phyloP scores from a whole-genome alignment of 2,797 vertebrate species.

The Halcyon badia region DNA sequence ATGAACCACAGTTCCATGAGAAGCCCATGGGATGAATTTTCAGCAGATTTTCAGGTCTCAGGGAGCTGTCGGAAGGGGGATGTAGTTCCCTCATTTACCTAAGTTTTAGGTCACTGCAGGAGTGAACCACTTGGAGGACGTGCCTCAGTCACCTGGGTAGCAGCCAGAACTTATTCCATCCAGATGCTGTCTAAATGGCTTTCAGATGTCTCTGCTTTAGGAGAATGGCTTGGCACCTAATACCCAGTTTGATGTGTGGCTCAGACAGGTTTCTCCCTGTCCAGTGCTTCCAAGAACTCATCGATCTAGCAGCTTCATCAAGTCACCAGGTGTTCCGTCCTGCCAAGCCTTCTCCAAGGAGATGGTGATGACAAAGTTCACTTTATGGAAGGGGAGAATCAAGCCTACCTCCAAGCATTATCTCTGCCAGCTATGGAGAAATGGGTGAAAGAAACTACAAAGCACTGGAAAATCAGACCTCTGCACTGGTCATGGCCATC shows the following conservation, averaged over 20 bases:
- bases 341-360: constrained; percentile 7
- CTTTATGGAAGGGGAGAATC: neutral
- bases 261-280: neutral
- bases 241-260: neutral
- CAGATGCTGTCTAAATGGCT: constrained; percentile 25
- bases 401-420: neutral
- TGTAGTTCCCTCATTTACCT: constrained; percentile 8
- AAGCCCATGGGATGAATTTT: neutral
- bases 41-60: neutral
- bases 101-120: neutral
- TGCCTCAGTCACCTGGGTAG: neutral
- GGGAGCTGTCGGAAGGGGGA: neutral
- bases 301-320: neutral
- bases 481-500: neutral
- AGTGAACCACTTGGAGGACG: neutral
- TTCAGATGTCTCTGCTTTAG: constrained; percentile 25
- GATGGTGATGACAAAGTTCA: constrained; percentile 20
- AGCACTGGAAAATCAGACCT: neutral
- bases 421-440: neutral
- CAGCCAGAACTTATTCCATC: neutral
- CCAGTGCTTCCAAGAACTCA: constrained; percentile 48
- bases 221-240: neutral
- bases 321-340: neutral
- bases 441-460: neutral
- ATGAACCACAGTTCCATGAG: neutral